Percentiles rank a stretch among this genome's conserved stretches.
Evolutionary conservation across 2,888 invertebrate species (phyloP).

Genomic region (Dynastes grantii): DNA sequence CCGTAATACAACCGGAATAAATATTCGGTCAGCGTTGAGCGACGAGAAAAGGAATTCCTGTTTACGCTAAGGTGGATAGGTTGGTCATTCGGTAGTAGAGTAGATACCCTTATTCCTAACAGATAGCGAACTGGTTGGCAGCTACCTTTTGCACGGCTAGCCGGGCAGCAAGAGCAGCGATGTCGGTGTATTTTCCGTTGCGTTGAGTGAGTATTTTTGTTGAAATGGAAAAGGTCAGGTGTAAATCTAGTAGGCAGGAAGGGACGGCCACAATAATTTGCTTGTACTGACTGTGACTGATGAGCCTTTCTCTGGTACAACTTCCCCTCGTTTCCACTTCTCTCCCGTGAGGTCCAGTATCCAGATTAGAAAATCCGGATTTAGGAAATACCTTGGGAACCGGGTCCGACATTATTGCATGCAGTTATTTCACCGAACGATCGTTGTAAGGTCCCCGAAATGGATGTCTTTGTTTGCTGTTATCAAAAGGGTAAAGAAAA

Average conservation of each 20-base stretch:
- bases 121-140: conserved; percentile 6
- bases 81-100: conserved; percentile 14
- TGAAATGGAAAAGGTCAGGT: conserved; percentile 61
- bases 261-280: conserved; percentile 65
- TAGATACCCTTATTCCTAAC: conserved; percentile 19
- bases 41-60: conserved; percentile 36
- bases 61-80: conserved; percentile 42
- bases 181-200: conserved; percentile 40
- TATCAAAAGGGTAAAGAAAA: conserved; percentile 21
- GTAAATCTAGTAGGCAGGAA: conserved; percentile 63
- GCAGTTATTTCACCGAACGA: conserved; percentile 41
- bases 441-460: conserved; percentile 27
- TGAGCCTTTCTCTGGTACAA: conserved; percentile 60
- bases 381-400: conserved; percentile 58
- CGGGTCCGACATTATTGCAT: conserved; percentile 52
- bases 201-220: conserved; percentile 52
- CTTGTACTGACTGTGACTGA: conserved; percentile 64
- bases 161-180: background rate
- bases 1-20: conserved; percentile 32
- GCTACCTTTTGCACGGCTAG: conserved; percentile 23
- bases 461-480: conserved; percentile 43
- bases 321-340: conserved; percentile 60
- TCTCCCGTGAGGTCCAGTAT: conserved; percentile 56
- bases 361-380: conserved; percentile 57
- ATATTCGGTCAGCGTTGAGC: conserved; percentile 28